Evolutionary conservation across 1,140 invertebrate species (phyloP), one percentile per base, ranked within the genome.

Genomic region (Sitophilus oryzae): DNA sequence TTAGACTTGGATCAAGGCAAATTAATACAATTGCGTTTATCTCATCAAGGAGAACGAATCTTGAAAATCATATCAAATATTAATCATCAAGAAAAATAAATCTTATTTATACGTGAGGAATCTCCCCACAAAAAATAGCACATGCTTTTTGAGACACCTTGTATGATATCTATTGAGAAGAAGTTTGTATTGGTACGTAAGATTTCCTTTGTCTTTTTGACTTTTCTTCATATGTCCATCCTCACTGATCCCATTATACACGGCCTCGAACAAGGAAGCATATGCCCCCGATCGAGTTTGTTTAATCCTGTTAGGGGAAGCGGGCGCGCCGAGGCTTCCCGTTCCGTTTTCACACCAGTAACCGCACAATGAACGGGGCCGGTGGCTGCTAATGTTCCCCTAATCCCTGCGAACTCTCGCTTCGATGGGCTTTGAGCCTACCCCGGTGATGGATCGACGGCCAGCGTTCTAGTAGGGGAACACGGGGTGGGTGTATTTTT

Each of bases 341-440:
- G 60, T 62, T 54, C 59, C 60, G 59, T 56, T 59, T 59, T 59
- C 58, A 59, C 58, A 59, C 58, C 58, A 59, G 60, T 62, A 59
- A 62, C 60, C 60, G 59, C 41, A 59, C 60, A 62, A 62, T 62
- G 59, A 47, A 57, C 60, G 56, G 46, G 48, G 14, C n/a, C 50
- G 40, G 60, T 59, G 52, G 60, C 57, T 56, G 54, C 58, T 62
- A 62, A 62, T 62, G 54, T 62, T 43, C 52, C 58, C 52, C 47
- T 55, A 59, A 55, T 56, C 58, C 58, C 37, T 48, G 47, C 47
- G 49, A 43, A 30, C 48, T 59, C 43, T 42, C 58, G 58, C 5
- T 11, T 30, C 25, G 25, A 30, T 30, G 25, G 11, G 25, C 25
- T 30, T 30, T 30, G n/a, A n/a, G n/a, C n/a, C n/a, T n/a, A n/a